These are phyloP conservation scores for Mirounga angustirostris DNA, from an alignment of 2,113 vertebrate species.

Conservation along the genomic window DNA sequence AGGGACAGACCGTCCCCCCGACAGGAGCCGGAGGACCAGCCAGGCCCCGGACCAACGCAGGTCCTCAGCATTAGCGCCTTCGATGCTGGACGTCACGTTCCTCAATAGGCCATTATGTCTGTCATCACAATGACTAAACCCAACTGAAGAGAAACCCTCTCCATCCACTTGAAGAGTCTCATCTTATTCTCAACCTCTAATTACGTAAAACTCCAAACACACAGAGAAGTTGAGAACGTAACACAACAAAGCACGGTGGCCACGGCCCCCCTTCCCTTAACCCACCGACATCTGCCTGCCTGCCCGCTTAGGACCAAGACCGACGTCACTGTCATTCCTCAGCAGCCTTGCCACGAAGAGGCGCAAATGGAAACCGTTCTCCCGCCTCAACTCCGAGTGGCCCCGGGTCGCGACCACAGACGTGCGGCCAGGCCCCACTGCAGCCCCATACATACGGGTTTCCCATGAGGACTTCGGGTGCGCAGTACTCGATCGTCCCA, in stretches of 20 bases:
- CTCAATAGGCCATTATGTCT: too few relatives aligned
- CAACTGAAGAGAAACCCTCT: background rate
- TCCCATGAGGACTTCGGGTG: constrained; percentile 96
- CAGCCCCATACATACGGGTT: constrained; percentile 89
- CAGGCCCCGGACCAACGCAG: accelerated
- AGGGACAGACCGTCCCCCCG: background rate
- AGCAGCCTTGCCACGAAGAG: background rate
- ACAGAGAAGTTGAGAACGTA: background rate
- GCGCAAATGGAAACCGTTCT: accelerated
- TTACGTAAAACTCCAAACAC: background rate
- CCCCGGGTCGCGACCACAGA: accelerated
- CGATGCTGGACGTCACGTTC: too few relatives aligned
- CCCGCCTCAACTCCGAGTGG: background rate
- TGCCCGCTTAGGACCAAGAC: background rate
- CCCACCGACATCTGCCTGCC: background rate
- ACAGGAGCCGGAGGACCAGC: too few relatives aligned
- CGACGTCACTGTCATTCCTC: accelerated
- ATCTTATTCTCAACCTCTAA: background rate
- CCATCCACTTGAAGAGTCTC: background rate
- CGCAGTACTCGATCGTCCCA: constrained; percentile 97
- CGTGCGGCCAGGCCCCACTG: accelerated
- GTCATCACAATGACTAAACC: background rate
- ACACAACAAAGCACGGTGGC: accelerated
- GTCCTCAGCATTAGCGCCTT: background rate
- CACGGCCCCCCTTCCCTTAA: accelerated